Base-by-base conservation (phyloP, 2,888 invertebrate species). In the Cataglyphis cursor region DNA sequence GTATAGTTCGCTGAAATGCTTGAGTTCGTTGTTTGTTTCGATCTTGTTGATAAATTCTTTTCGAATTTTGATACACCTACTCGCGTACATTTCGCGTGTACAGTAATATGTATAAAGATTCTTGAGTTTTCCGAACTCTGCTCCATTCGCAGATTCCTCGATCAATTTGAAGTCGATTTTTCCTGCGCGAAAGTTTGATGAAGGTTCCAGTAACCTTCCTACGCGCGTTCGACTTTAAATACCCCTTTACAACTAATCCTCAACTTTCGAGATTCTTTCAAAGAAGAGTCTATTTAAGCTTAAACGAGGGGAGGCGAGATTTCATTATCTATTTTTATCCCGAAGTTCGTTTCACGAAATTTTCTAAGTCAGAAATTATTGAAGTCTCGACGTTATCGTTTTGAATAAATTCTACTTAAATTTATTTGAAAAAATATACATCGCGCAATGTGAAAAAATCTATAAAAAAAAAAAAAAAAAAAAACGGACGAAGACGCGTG, bases 21-120 rank as follows among this genome's bases (percentile, higher is more conserved):
- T 48, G 59, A 35, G 15, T 28, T 66, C 76, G 75, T 41, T 74
- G 74, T 74, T 81, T 62, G 61, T 74, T 54, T 62, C 75, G 51
- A 64, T 21, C n/a, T 51, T 41, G n/a, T n/a, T n/a, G n/a, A 51
- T 21, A 21, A 15, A 38, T 15, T 62, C 18, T 81, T 10, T 38
- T 5, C 38, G 10, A 21, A 28, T 6, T n/a, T n/a, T 51, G 38
- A 62, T n/a, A 31, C 18, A 51, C 6, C 15, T 12, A 28, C 62
- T 38, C 51, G 18, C 70, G 38, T 44, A 18, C 12, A n/a, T 44
- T 57, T 78, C 48, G 38, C 35, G 62, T 38, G 12, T 59, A 35
- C 28, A 8, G 31, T 57, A 68, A 28, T 28, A 28, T 28, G 28
- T 21, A 41, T 24, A 64, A 75, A 74, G 41, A 15, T 10, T 59